A percentile compares a stretch with the other conserved stretches of the same genome.
Conservation (phyloP, 2,797 vertebrate genomes). For the Esox masquinongy region DNA sequence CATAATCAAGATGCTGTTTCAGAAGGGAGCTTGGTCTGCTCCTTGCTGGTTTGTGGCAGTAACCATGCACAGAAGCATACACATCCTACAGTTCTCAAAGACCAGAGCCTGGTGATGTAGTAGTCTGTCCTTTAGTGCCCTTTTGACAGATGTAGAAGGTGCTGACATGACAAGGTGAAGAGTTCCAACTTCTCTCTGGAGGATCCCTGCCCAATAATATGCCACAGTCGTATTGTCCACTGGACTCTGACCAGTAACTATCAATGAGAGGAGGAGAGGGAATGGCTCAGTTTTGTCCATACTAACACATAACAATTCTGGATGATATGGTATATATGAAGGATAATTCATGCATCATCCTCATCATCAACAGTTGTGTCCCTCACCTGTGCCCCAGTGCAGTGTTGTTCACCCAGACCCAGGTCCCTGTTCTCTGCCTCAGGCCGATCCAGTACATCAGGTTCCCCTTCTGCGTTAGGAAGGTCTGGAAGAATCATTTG, state of each 20-base stretch:
- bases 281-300: neutral
- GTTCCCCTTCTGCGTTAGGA: slow-evolving; percentile 46
- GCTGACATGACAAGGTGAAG: fast-evolving
- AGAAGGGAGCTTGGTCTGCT: neutral
- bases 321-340: no score
- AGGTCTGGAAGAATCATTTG: slow-evolving; percentile 50
- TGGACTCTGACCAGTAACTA: slow-evolving; percentile 58
- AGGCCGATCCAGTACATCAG: slow-evolving; percentile 75
- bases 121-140: neutral
- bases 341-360: neutral
- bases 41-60: neutral
- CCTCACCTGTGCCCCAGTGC: slow-evolving; percentile 49
- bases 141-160: slow-evolving; percentile 73
- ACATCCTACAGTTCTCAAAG: no score
- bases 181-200: slow-evolving; percentile 53
- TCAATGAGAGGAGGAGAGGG: slow-evolving; percentile 21
- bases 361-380: neutral
- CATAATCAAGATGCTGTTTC: neutral
- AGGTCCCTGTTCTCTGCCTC: slow-evolving; percentile 11
- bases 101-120: neutral
- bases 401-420: slow-evolving; percentile 67
- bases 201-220: slow-evolving; percentile 24
- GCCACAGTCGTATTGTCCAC: slow-evolving; percentile 39
- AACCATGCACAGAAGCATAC: neutral
- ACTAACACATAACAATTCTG: neutral